Evolutionary conservation across 2,888 invertebrate species (phyloP).

Genomic region (Heterodera filipjevi): DNA sequence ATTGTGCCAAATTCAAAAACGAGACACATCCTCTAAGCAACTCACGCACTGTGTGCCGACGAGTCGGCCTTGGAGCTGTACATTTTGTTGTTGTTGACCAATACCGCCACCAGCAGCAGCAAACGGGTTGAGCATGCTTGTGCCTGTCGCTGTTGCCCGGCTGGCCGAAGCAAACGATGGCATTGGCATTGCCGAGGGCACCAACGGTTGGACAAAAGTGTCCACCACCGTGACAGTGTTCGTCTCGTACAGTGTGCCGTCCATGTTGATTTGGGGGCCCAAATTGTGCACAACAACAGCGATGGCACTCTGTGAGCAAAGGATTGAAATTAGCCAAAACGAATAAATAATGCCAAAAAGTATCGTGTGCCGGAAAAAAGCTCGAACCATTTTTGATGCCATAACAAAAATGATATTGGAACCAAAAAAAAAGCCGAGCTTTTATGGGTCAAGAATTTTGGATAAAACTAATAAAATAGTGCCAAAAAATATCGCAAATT

Average conservation of each 20-base stretch:
- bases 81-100: conserved; percentile 21
- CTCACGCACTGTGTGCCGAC: conserved; percentile 47
- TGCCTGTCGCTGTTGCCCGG: not conserved
- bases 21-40: not conserved
- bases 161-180: not conserved
- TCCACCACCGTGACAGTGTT: conserved; percentile 56
- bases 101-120: conserved; percentile 30
- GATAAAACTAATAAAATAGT: no score
- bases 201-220: conserved; percentile 52
- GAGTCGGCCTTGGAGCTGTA: conserved; percentile 46
- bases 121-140: conserved; percentile 26
- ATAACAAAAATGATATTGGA: no score
- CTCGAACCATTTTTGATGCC: no score
- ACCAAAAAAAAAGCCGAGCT: no score
- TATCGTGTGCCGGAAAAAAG: no score
- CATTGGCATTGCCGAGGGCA: not conserved
- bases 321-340: no score
- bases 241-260: conserved; percentile 40
- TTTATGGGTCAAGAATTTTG: no score
- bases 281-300: conserved; percentile 56
- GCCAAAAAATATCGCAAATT: no score
- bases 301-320: conserved; percentile 49
- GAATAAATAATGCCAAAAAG: no score
- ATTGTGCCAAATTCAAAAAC: not conserved
- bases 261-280: conserved; percentile 53